Evolutionary conservation across 2,888 invertebrate genomes (phyloP), one percentile per base, ranked within the genome.

Genomic region (Drosophila infuscata): DNA sequence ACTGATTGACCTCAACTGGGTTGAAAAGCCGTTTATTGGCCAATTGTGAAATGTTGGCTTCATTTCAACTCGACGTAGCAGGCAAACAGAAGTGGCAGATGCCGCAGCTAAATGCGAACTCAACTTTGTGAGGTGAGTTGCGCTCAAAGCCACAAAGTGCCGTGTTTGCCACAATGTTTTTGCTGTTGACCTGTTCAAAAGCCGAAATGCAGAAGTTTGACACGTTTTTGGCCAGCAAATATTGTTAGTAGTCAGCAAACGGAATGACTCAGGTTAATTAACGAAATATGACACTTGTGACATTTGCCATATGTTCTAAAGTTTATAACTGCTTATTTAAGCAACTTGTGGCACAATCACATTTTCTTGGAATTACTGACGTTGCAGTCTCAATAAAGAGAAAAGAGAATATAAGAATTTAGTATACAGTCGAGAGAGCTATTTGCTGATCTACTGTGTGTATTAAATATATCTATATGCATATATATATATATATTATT

Each of bases 41-140:
- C 25, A 6, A 35, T n/a, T 56, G 38, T n/a, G 9, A 30, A 12
- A 56, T 56, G 56, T 56, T 29, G 17, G 38, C 38, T n/a, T 25
- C 3, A 29, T 54, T 54, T 36, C 54, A 54, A 54, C 54, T 38
- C 56, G 56, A n/a, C 29, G 38, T 38, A 56, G 8, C 38, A 38
- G 56, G 56, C 56, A 38, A 38, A 56, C 56, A 56, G 56, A 38
- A 56, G 29, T 3, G 56, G n/a, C 56, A 56, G 56, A 29, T 38
- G 29, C 36, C 12, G 4, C 36, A 36, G 9, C 38, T 8, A 8
- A 38, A 36, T 38, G 29, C n/a, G n/a, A 56, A 56, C n/a, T 56
- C 56, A 56, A 56, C 56, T 56, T 56, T 56, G 25, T 56, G 56
- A 56, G 56, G 56, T 56, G 56, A 56, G 56, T 56, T 56, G 29